phyloP scores from a whole-genome alignment of 2,888 invertebrate genomes.

The Pseudoips prasinana region DNA sequence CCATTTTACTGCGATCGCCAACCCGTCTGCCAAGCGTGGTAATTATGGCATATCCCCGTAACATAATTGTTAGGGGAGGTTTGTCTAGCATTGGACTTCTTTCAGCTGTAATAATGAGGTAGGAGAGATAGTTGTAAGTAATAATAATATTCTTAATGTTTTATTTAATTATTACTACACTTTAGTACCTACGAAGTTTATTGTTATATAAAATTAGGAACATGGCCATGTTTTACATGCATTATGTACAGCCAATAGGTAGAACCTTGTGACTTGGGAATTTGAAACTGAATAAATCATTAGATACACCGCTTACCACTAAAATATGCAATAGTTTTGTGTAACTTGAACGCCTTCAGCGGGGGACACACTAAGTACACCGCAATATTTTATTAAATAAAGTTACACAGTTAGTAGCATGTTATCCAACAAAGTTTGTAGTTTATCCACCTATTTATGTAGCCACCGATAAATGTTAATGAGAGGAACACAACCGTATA shows the following conservation, averaged over 20 bases:
- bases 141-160: too few species aligned
- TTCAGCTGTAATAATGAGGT: too few species aligned
- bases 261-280: conserved; percentile 65
- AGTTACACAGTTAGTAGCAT: conserved; percentile 52
- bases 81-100: too few species aligned
- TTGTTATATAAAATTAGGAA: conserved; percentile 21
- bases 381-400: conserved; percentile 74
- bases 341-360: conserved; percentile 72
- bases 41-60: too few species aligned
- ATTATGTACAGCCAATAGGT: conserved; percentile 66
- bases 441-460: conserved; percentile 57
- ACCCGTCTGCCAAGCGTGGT: too few species aligned
- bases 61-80: too few species aligned
- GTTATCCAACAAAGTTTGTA: conserved; percentile 61
- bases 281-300: conserved; percentile 76
- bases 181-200: too few species aligned
- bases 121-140: too few species aligned
- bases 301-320: conserved; percentile 65
- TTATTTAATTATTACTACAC: too few species aligned
- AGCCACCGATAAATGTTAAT: conserved; percentile 63
- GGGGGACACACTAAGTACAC: conserved; percentile 58
- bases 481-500: conserved; percentile 44
- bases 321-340: conserved; percentile 79
- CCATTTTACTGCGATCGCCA: too few species aligned
- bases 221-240: conserved; percentile 52